Evolutionary conservation across 2,797 vertebrate genomes (phyloP).

Genomic region (Sebastes glaucus): DNA sequence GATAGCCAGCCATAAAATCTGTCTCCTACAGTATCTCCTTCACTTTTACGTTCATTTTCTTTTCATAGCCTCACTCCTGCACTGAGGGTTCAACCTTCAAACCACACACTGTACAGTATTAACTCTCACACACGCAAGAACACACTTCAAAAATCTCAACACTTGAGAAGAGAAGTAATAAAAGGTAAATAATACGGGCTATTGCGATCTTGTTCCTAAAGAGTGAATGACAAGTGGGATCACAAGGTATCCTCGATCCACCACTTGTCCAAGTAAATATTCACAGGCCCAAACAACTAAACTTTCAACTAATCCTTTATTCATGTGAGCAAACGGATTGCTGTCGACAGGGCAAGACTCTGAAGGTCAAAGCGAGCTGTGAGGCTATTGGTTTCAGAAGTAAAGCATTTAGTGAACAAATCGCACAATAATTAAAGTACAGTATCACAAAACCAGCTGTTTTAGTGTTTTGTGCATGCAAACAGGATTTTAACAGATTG

Average conservation of each 20-base stretch:
- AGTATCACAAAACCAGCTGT: not conserved
- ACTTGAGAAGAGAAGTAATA: not conserved
- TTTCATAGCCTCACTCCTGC: not conserved
- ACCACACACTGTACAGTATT: not conserved
- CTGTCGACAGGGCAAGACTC: constrained; percentile 13
- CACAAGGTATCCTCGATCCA: not conserved
- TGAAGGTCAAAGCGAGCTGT: not conserved
- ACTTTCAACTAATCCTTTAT: constrained; percentile 65
- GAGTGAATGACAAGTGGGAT: not conserved
- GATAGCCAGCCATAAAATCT: not conserved
- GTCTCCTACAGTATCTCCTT: not conserved
- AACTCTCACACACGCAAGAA: not conserved
- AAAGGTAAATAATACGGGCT: not conserved
- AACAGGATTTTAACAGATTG: not conserved
- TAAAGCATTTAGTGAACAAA: not conserved
- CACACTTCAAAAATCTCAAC: not conserved
- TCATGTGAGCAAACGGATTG: constrained; percentile 61
- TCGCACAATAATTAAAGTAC: not conserved
- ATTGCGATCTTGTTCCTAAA: not conserved
- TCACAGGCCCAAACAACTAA: constrained; percentile 45
- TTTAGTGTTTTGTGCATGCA: not conserved
- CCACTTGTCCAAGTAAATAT: constrained; percentile 59
- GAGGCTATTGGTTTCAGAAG: constrained; percentile 14
- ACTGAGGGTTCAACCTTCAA: not conserved
- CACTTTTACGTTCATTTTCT: not conserved